Conservation (phyloP, 2,113 vertebrate species). For the Oncorhynchus keta region DNA sequence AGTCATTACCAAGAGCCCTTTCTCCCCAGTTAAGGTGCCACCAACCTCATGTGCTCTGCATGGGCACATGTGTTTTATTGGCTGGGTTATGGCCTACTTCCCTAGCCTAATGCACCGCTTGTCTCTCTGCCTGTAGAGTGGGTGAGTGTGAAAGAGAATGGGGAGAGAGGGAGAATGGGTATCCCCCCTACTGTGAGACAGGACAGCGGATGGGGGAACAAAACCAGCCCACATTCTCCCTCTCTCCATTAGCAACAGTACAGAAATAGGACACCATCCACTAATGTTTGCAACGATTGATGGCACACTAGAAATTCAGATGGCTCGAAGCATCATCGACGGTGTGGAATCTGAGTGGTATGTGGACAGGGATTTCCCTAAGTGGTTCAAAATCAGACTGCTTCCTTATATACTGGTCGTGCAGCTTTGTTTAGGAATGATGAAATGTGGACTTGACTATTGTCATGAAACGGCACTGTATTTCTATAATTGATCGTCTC, state of each 20-base stretch:
- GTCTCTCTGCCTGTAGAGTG: not conserved
- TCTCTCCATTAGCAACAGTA: not conserved
- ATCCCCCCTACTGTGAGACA: not conserved
- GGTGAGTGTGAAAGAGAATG: not conserved
- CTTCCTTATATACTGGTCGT: too few species aligned
- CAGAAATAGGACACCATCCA: not conserved
- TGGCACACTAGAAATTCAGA: not conserved
- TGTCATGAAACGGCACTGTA: not conserved
- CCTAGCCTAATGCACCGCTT: not conserved
- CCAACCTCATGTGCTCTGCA: too few species aligned
- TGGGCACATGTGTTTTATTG: constrained; percentile 35
- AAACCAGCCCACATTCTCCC: not conserved
- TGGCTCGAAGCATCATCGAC: too few species aligned
- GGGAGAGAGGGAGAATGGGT: too few species aligned
- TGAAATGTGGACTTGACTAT: too few species aligned
- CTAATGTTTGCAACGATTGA: not conserved
- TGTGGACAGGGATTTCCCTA: too few species aligned
- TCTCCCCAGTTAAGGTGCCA: constrained; percentile 1
- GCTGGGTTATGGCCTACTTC: constrained; percentile 8
- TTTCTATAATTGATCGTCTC: not conserved
- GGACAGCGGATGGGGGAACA: not conserved
- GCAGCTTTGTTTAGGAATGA: too few species aligned
- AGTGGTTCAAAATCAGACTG: too few species aligned
- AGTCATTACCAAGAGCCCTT: too few species aligned
- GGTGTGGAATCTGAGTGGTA: too few species aligned